These are phyloP conservation scores for Lithophane socia DNA, from an alignment of 2,888 invertebrate species.

Conservation along the genomic window DNA sequence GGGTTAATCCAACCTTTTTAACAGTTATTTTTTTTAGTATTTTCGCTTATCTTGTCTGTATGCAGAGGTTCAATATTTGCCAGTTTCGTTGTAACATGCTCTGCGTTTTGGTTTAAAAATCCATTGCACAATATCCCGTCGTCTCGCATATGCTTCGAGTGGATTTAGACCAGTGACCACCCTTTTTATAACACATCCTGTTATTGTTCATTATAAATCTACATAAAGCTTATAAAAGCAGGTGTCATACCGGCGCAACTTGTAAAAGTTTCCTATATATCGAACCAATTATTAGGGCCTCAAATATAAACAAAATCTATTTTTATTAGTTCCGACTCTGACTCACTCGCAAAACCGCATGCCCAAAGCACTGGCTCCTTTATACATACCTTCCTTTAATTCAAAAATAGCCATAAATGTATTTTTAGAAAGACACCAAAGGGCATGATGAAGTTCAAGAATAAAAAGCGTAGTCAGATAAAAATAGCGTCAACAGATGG, in stretches of 20 bases:
- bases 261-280: constrained; percentile 1
- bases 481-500: constrained; percentile 69
- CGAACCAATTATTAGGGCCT: constrained; percentile 1
- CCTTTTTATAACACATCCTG: neutral
- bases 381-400: constrained; percentile 19
- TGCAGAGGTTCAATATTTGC: constrained; percentile 35
- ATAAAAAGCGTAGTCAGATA: constrained; percentile 34
- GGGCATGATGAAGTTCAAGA: constrained; percentile 46
- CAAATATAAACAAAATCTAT: constrained; percentile 8
- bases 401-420: constrained; percentile 26
- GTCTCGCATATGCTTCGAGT: neutral
- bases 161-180: constrained; percentile 4
- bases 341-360: constrained; percentile 15
- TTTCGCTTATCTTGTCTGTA: constrained; percentile 22
- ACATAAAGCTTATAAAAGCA: neutral
- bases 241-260: neutral
- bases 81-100: constrained; percentile 7
- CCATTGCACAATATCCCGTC: neutral
- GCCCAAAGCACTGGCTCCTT: constrained; percentile 19
- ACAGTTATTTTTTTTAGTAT: constrained; percentile 3
- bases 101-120: constrained; percentile 4
- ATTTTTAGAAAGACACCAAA: constrained; percentile 24
- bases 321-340: constrained; percentile 16
- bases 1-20: constrained; percentile 37
- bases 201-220: neutral